phyloP scores from a whole-genome alignment of 1,140 invertebrate species.

The Patella vulgata region DNA sequence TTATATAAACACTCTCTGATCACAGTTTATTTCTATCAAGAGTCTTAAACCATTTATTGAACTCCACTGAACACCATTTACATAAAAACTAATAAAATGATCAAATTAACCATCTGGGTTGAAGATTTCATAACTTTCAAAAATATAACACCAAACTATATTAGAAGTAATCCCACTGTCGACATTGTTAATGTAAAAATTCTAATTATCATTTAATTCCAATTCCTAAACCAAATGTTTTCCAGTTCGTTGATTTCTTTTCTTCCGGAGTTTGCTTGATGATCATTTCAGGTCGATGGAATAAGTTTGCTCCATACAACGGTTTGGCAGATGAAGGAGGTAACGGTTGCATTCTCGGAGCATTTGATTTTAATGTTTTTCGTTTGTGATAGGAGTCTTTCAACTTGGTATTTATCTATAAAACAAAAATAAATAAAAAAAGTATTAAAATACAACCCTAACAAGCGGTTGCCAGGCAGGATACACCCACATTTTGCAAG shows the following conservation, averaged over 20 bases:
- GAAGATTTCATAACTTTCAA: too few species aligned
- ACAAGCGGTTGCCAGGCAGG: too few species aligned
- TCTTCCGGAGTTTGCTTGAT: conserved; percentile 13
- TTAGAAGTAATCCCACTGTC: too few species aligned
- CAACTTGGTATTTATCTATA: conserved; percentile 53
- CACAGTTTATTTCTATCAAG: too few species aligned
- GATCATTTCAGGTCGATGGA: conserved; percentile 10
- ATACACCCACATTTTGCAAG: too few species aligned
- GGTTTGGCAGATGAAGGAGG: conserved; percentile 41
- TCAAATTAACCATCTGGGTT: too few species aligned
- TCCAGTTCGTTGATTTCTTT: conserved; percentile 43
- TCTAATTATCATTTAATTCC: conserved; percentile 17
- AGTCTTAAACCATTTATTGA: too few species aligned
- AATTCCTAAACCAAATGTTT: conserved; percentile 34
- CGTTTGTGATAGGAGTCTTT: conserved; percentile 47
- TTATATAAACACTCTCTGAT: too few species aligned
- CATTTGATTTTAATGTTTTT: conserved; percentile 45
- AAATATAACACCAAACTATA: too few species aligned
- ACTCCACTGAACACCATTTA: too few species aligned
- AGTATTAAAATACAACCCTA: neutral
- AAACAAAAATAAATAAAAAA: conserved; percentile 10
- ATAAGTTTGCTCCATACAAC: conserved; percentile 16
- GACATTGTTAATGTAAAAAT: too few species aligned
- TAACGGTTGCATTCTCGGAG: conserved; percentile 47
- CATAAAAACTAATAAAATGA: too few species aligned